Base-by-base conservation (phyloP, 2,888 invertebrate species). In the Drosophila recens region DNA sequence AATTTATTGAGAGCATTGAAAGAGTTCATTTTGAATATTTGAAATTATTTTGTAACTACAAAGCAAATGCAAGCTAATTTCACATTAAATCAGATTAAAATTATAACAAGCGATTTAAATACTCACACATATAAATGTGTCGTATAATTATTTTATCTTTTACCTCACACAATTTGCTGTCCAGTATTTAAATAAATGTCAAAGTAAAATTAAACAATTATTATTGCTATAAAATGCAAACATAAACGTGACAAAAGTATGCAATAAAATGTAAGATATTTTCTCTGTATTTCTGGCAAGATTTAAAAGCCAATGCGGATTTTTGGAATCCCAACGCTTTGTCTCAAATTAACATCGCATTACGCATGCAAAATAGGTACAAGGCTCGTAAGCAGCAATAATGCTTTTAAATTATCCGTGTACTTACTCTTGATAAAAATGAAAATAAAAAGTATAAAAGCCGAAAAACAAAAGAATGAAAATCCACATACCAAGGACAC, bases 341-440 rank as follows among this genome's bases (percentile, higher is more conserved):
- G 15, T 10, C 45, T 38, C 15, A 62, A 67, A 57, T 52, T 40
- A 59, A 38, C 36, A 30, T 48, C 54, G 48, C 58, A 56, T 68
- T 64, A 61, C 42, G 74, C 40, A 64, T 68, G 43, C 59, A 34
- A 62, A 42, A 38, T 52, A 30, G 38, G 17, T 9, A 27, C 54
- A 42, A 20, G n/a, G 3, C n/a, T 46, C 52, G 48, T 34, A 53
- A 69, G 57, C 40, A 17, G 40, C 57, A 57, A 46, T 67, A 54
- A 54, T 45, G 40, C 48, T n/a, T 34, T 48, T 36, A 69, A 58
- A 58, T 58, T 51, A 49, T 52, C 27, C 58, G 36, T 15, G 57
- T 42, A 48, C 53, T 45, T 51, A 42, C 23, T 30, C 38, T 40
- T 17, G 51, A n/a, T 36, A 36, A 36, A 34, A 27, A 36, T 27